A percentile compares a stretch with the other conserved stretches of the same genome.
Evolutionary conservation across 2,888 invertebrate species (phyloP).

Genomic region (Stomorhina lunata): DNA sequence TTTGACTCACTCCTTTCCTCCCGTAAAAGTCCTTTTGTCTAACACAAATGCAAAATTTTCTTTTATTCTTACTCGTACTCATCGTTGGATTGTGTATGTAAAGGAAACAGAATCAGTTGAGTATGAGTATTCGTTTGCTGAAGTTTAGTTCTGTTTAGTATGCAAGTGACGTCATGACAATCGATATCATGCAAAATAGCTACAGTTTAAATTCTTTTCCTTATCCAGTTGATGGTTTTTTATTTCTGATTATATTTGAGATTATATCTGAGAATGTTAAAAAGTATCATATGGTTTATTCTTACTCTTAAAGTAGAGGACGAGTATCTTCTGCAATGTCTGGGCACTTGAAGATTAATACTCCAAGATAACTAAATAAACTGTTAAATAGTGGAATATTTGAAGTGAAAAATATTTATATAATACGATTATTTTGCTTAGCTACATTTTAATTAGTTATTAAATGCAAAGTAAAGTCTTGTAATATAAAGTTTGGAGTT

Average conservation of each 20-base stretch:
- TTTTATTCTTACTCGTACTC: neutral
- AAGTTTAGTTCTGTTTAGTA: constrained; percentile 45
- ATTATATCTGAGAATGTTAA: neutral
- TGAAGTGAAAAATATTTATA: constrained; percentile 39
- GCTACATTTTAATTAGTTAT: constrained; percentile 29
- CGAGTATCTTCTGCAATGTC: constrained; percentile 11
- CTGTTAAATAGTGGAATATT: constrained; percentile 59
- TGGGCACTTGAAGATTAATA: constrained; percentile 46
- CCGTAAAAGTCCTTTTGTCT: neutral
- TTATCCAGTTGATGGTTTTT: neutral
- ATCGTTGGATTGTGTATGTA: too few relatives aligned
- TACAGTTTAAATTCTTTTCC: constrained; percentile 42
- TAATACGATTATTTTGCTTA: constrained; percentile 51
- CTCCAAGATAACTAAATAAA: constrained; percentile 51
- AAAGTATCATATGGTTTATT: constrained; percentile 7
- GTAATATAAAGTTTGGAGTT: too few relatives aligned
- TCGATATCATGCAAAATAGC: constrained; percentile 69
- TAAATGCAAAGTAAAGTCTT: neutral
- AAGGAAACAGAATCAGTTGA: neutral
- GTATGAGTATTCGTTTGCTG: constrained; percentile 2
- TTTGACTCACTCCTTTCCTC: neutral
- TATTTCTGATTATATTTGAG: neutral
- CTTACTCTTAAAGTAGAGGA: neutral
- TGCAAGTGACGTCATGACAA: constrained; percentile 66
- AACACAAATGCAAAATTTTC: neutral